Conservation (phyloP, 2,888 invertebrate genomes). For the Flexamia atlantica region DNA sequence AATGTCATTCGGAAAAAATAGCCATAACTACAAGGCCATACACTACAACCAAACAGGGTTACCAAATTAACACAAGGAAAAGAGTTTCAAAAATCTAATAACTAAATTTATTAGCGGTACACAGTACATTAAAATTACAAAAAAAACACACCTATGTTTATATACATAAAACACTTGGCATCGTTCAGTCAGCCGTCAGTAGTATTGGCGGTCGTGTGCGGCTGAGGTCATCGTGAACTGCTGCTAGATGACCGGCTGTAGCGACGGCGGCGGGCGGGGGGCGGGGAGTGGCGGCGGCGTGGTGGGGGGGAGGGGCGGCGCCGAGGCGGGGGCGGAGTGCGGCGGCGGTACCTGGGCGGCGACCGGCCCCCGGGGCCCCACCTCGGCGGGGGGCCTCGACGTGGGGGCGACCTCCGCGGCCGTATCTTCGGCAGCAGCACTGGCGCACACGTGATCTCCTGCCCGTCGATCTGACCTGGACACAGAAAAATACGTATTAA, state of each 20-base stretch:
- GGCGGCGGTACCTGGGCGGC: constrained; percentile 74
- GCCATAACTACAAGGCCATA: too few relatives aligned
- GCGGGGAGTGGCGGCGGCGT: constrained; percentile 70
- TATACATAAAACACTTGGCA: constrained; percentile 2
- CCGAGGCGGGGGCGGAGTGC: constrained; percentile 75
- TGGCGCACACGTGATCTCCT: constrained; percentile 97
- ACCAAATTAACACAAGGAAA: too few relatives aligned
- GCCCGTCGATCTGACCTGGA: constrained; percentile 92
- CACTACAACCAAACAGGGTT: too few relatives aligned
- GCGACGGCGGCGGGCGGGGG: constrained; percentile 79
- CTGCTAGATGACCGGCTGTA: constrained; percentile 87
- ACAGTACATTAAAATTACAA: constrained; percentile 29
- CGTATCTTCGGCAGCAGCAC: constrained; percentile 84
- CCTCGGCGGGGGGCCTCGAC: constrained; percentile 75
- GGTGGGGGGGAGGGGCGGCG: constrained; percentile 74
- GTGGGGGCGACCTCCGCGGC: constrained; percentile 66
- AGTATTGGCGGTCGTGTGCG: not conserved
- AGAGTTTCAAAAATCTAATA: not conserved
- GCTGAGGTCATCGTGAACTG: constrained; percentile 79
- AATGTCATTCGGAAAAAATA: too few relatives aligned
- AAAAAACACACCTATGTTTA: constrained; percentile 21
- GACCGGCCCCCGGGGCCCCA: constrained; percentile 77
- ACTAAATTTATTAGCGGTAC: constrained; percentile 24
- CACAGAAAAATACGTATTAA: too few relatives aligned
- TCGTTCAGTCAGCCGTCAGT: not conserved